Conservation (phyloP, 2,797 vertebrate species). For the Nyctalus aviator region DNA sequence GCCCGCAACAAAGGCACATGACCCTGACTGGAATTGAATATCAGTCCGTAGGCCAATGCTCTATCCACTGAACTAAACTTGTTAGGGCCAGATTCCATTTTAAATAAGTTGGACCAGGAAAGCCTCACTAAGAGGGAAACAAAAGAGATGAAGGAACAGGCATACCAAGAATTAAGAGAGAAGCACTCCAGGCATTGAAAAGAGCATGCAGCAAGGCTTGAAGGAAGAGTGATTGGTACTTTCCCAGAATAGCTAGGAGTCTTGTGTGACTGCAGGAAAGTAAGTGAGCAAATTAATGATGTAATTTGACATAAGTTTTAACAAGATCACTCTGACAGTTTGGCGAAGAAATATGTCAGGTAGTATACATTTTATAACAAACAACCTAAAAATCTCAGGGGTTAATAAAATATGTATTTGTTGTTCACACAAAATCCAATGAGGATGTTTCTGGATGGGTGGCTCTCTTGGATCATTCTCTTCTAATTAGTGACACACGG, state of each 20-base stretch:
- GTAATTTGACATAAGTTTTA: not conserved
- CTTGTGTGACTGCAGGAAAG: not conserved
- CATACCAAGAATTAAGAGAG: not conserved
- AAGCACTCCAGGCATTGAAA: not conserved
- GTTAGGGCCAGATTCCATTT: not conserved
- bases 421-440: not conserved
- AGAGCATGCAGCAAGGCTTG: not conserved
- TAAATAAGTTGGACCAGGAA: not conserved
- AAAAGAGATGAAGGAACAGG: not conserved
- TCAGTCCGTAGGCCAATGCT: too few species aligned
- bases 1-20: too few species aligned
- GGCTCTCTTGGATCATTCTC: not conserved
- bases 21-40: too few species aligned
- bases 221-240: not conserved
- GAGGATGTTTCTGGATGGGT: not conserved
- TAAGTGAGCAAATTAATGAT: not conserved
- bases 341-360: not conserved
- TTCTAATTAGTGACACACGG: not conserved
- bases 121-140: not conserved
- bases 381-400: not conserved
- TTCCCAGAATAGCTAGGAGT: not conserved
- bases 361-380: not conserved
- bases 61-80: too few species aligned
- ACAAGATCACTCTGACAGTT: not conserved
- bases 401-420: not conserved